Conservation (phyloP, 2,888 invertebrate genomes). For the Coenonympha glycerion region DNA sequence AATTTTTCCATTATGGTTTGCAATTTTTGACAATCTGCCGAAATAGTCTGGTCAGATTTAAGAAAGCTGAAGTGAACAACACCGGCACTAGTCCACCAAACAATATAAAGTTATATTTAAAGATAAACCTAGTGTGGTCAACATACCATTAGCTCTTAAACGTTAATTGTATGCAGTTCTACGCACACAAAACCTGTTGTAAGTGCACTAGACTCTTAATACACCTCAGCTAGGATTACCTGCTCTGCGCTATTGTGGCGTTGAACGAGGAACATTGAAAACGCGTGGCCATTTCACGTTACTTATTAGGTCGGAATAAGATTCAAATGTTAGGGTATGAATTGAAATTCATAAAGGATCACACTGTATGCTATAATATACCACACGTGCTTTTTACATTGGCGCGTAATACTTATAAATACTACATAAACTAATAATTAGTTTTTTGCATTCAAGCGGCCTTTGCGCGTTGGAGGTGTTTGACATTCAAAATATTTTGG, state of each 20-base stretch:
- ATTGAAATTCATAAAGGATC: not conserved
- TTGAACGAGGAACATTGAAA: not conserved
- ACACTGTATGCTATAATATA: not conserved
- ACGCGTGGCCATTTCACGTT: not conserved
- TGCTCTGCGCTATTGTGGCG: constrained; percentile 12
- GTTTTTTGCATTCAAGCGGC: too few relatives aligned
- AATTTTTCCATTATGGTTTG: too few relatives aligned
- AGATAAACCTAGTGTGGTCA: not conserved
- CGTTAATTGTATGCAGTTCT: not conserved
- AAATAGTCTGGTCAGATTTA: too few relatives aligned
- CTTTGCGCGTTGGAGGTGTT: too few relatives aligned
- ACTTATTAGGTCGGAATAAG: not conserved
- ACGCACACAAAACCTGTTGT: constrained; percentile 5
- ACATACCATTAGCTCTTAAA: not conserved
- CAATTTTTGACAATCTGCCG: too few relatives aligned
- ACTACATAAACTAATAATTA: too few relatives aligned
- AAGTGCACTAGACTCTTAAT: constrained; percentile 20
- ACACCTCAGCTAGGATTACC: constrained; percentile 11
- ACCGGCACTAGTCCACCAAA: too few relatives aligned
- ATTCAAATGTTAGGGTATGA: not conserved
- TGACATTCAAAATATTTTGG: too few relatives aligned
- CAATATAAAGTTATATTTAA: not conserved
- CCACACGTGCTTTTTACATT: too few relatives aligned
- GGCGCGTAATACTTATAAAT: too few relatives aligned
- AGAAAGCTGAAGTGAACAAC: too few relatives aligned